Conservation (phyloP, 2,888 invertebrate genomes). For the Baccha elongata region DNA sequence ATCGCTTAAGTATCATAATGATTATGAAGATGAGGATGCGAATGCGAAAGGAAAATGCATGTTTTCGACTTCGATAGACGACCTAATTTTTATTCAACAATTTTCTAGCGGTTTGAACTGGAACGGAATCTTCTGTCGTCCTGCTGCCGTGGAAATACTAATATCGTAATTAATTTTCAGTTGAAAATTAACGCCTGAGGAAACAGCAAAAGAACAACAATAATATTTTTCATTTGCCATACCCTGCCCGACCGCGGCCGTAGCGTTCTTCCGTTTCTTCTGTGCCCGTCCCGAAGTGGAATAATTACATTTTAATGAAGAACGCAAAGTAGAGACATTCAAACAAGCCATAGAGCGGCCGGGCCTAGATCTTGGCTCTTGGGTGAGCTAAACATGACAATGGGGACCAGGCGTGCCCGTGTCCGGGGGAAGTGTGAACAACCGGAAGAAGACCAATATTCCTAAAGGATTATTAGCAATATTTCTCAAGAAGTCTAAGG, state of each 20-base stretch:
- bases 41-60: slow-evolving; percentile 18
- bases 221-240: slow-evolving; percentile 53
- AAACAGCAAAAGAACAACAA: slow-evolving; percentile 58
- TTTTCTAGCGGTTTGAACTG: slow-evolving; percentile 17
- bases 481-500: slow-evolving; percentile 63
- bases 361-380: not conserved
- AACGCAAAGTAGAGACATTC: slow-evolving; percentile 33
- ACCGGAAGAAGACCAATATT: slow-evolving; percentile 58
- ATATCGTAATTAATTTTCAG: slow-evolving; percentile 64
- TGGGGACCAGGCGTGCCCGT: not conserved
- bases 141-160: slow-evolving; percentile 23
- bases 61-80: slow-evolving; percentile 9
- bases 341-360: slow-evolving; percentile 1
- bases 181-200: slow-evolving; percentile 30
- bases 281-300: slow-evolving; percentile 53
- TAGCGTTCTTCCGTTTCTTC: slow-evolving; percentile 29
- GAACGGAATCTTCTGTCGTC: not conserved
- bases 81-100: slow-evolving; percentile 20
- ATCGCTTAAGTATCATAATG: not conserved
- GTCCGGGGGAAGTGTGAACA: slow-evolving; percentile 6
- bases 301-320: slow-evolving; percentile 73
- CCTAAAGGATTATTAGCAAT: slow-evolving; percentile 67
- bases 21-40: not conserved
- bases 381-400: slow-evolving; percentile 5
- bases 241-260: not conserved